These are phyloP conservation scores for Lamellibrachia satsuma DNA, from an alignment of 2,888 invertebrate species.

Conservation along the genomic window DNA sequence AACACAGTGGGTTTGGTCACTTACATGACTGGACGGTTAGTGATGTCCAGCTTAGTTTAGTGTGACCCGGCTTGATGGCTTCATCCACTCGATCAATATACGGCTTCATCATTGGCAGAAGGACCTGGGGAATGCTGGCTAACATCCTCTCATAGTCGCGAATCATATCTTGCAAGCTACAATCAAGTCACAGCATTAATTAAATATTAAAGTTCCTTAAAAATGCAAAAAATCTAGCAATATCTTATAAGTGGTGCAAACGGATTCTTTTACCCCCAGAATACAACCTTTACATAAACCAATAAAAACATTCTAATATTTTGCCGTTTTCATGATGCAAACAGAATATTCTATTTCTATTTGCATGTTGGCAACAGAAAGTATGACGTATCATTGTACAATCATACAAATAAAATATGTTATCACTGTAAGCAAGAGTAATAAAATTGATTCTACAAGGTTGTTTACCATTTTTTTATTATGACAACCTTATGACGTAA, in stretches of 20 bases:
- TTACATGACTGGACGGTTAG: conserved; percentile 52
- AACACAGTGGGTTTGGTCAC: background rate
- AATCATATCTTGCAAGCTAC: conserved; percentile 63
- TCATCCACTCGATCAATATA: conserved; percentile 87
- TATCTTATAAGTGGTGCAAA: background rate
- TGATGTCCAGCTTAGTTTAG: conserved; percentile 85
- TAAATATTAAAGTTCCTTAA: background rate
- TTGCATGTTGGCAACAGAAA: no score
- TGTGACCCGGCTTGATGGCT: conserved; percentile 83
- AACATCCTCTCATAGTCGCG: conserved; percentile 60
- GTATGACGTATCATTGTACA: no score
- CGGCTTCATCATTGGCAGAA: conserved; percentile 88
- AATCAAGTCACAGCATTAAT: conserved; percentile 25
- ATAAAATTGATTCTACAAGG: no score
- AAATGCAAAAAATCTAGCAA: background rate
- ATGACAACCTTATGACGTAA: no score
- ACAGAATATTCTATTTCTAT: no score
- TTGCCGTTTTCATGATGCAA: no score
- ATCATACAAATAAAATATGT: no score
- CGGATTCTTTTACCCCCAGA: no score
- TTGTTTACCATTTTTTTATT: no score
- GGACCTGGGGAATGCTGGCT: conserved; percentile 74
- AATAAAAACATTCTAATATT: no score
- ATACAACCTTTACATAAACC: background rate
- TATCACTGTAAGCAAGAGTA: no score